Evolutionary conservation across 2,888 invertebrate genomes (phyloP), one percentile per base, ranked within the genome.

Genomic region (Zygogramma bicolorata): DNA sequence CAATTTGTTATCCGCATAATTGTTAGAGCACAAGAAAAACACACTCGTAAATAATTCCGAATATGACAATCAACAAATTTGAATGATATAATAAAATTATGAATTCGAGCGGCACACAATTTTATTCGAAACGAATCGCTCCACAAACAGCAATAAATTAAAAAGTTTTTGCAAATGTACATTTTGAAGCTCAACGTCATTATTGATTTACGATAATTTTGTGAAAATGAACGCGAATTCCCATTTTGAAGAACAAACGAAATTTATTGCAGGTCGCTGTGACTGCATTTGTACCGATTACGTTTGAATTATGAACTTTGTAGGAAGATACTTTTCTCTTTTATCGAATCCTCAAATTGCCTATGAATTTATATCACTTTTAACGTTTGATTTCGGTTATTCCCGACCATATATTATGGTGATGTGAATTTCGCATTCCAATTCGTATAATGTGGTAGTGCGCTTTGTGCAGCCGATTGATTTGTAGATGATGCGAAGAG

Each of bases 121-220:
- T 78, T 78, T 78, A 76, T 78, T 76, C 70, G 77, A 81, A 83
- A 84, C 80, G 81, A 84, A 84, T 82, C 80, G 82, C 82, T 76
- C 81, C 77, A 81, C 81, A 78, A 83, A 81, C 82, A 78, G 81
- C 80, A 81, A 84, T 84, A 84, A 84, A 84, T 84, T 83, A 81
- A 81, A 82, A 83, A 82, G 77, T 83, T 84, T 83, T 82, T 80
- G 79, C 77, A 78, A 80, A 81, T 81, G 81, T 83, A 83, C 84
- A 84, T 84, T 85, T 85, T 85, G 85, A 85, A 85, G 86, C 85
- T 85, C 84, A 84, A 80, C 82, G 86, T 85, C 86, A 83, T 78
- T 83, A 82, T 83, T 85, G 85, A 86, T 86, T 86, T 86, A 86
- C 86, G 86, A 83, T 85, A 86, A 86, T 86, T 86, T 86, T 83